Base-by-base conservation (phyloP, 1,140 invertebrate genomes). In the Drosophila lacertosa region DNA sequence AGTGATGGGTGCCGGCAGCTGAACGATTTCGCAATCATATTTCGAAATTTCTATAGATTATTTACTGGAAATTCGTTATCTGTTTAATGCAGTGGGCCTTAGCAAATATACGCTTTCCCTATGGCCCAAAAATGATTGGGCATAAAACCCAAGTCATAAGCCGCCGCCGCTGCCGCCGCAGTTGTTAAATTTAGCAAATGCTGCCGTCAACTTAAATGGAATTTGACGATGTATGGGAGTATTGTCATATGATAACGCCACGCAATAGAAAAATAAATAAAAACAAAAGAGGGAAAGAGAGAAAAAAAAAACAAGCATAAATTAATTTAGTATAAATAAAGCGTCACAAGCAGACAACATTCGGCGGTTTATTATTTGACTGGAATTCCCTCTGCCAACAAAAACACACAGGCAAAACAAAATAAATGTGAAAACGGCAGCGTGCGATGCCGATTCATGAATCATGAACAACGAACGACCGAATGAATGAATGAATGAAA, bases 401-500 rank as follows among this genome's bases (percentile, higher is more conserved):
- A 58, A 20, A 53, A 66, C 37, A 51, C 32, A 15, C 33, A 51
- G 24, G 7, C 24, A 24, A 16, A 33, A 60, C 66, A 62, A 70
- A 53, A n/a, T n/a, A 72, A 62, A 75, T 66, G 51, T 60, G 57
- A 74, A 70, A 65, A 57, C 54, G 48, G 20, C 16, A 60, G 33
- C 57, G 64, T 37, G 37, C 51, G 26, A 66, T 35, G 54, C 47
- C 67, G 37, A 70, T 70, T 70, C 67, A 70, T 70, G 67, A 70
- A 65, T 69, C 66, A 66, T 67, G 64, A 62, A 65, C 53, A n/a
- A n/a, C n/a, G n/a, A n/a, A n/a, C n/a, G n/a, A n/a, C n/a, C n/a
- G n/a, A n/a, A n/a, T n/a, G 53, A 74, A 62, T 77, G 77, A 47
- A 84, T 84, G 81, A 86, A 86, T 86, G 81, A 86, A 86, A 74